Conservation (phyloP, 2,113 vertebrate species). For the Columba livia region DNA sequence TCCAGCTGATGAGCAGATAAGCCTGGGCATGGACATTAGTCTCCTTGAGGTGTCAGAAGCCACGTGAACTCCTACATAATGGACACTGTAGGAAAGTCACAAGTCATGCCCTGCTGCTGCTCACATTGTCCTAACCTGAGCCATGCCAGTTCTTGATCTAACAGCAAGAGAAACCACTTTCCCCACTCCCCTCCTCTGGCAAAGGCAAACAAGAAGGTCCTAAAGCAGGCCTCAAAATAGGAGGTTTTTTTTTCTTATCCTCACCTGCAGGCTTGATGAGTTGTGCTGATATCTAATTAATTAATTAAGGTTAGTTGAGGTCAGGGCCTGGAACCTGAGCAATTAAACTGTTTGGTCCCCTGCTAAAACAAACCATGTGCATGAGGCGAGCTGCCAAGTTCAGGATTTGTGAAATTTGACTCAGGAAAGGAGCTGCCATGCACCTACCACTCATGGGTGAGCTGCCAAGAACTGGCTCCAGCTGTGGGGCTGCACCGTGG, state of each 20-base stretch:
- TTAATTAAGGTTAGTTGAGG: slow-evolving; percentile 54
- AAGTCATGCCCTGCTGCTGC: neutral
- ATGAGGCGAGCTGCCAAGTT: neutral
- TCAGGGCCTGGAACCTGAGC: neutral
- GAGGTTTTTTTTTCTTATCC: neutral
- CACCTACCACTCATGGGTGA: rapidly evolving
- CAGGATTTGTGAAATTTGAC: neutral
- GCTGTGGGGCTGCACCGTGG: rapidly evolving
- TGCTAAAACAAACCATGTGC: neutral
- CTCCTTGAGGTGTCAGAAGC: neutral
- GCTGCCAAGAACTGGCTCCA: rapidly evolving
- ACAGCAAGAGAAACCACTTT: neutral
- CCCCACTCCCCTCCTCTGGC: neutral
- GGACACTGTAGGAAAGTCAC: rapidly evolving
- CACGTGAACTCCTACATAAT: rapidly evolving
- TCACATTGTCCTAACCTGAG: neutral
- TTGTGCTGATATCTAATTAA: slow-evolving; percentile 17
- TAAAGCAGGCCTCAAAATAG: neutral
- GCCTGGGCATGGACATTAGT: neutral
- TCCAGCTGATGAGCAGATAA: neutral
- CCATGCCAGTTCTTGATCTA: neutral
- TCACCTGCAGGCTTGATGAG: neutral
- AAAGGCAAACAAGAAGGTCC: neutral
- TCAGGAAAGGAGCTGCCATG: neutral
- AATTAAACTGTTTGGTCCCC: slow-evolving; percentile 32